Base-by-base conservation (phyloP, 2,888 invertebrate species). In the Sarcophaga variegata region DNA sequence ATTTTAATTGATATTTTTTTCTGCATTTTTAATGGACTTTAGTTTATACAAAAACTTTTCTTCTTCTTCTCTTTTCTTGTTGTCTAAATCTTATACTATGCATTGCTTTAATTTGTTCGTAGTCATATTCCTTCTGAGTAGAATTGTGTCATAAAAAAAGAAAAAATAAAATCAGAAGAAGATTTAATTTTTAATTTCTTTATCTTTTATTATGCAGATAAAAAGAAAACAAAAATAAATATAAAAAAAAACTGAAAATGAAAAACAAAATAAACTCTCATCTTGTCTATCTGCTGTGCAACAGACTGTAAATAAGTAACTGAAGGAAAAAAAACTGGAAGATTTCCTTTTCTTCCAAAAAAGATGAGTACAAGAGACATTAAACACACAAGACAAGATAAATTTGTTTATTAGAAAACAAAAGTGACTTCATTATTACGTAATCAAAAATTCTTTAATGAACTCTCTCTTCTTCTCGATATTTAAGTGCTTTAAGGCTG, bases 241-340 rank as follows among this genome's bases (percentile, higher is more conserved):
- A 3, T 10, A 17, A 8, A 60, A 60, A 12, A 59, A 37, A 14
- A 20, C 11, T 25, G 25, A 25, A 54, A 27, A 14, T 14, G 2
- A 54, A 70, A 49, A 71, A n/a, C n/a, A 59, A 59, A 37, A 37
- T 27, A 60, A 59, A 60, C 59, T 59, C 6, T 60, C 11, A 11
- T 60, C 6, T 72, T 72, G 60, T 72, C 59, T 72, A 60, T 72
- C 59, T 60, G 59, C 27, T 60, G 71, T 27, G 54, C 60, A 72
- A 60, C 71, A 72, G 71, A 72, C 71, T 60, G 71, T 72, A 20
- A 72, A 72, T 72, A 72, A 70, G 17, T 69, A 5, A 54, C 54
- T 54, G 54, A 17, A 54, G 14, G 1, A 12, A 11, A 4, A 17
- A 12, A 14, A 54, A 54, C 2, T 37, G 8, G 0, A 37, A 37